These are phyloP conservation scores for Micrasema longulum DNA, from an alignment of 1,140 invertebrate species.

Conservation along the genomic window DNA sequence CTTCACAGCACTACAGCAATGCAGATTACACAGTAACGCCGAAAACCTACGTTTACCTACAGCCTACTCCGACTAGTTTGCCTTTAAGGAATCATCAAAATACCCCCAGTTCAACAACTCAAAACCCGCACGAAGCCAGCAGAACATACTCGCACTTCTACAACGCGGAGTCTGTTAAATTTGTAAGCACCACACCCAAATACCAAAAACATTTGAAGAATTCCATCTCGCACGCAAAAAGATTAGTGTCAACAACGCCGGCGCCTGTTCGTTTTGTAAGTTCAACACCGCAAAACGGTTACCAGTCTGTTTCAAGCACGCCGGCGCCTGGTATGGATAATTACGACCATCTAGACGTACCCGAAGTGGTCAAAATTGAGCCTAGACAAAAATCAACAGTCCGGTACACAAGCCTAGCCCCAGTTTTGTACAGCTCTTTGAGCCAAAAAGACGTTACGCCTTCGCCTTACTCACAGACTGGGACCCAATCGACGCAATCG, in stretches of 20 bases:
- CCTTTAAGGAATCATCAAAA: not conserved
- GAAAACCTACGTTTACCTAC: slow-evolving; percentile 36
- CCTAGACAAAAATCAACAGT: slow-evolving; percentile 18
- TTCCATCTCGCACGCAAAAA: too few relatives aligned
- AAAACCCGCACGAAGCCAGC: slow-evolving; percentile 19
- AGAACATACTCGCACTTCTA: slow-evolving; percentile 43
- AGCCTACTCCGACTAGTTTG: slow-evolving; percentile 1
- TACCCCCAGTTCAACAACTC: slow-evolving; percentile 18
- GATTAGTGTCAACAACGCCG: slow-evolving; percentile 14
- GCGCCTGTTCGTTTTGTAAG: slow-evolving; percentile 19
- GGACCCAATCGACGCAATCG: not conserved
- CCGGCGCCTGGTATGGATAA: slow-evolving; percentile 35
- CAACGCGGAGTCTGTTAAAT: slow-evolving; percentile 45
- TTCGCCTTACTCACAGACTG: slow-evolving; percentile 1
- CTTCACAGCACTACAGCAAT: slow-evolving; percentile 38
- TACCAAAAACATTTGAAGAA: slow-evolving; percentile 37
- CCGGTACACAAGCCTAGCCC: slow-evolving; percentile 46
- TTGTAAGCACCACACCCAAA: slow-evolving; percentile 46
- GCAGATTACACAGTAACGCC: slow-evolving; percentile 33
- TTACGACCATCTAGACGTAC: slow-evolving; percentile 49
- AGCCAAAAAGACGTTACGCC: not conserved
- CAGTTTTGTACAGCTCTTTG: slow-evolving; percentile 32
- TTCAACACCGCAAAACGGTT: slow-evolving; percentile 11
- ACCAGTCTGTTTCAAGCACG: slow-evolving; percentile 34
- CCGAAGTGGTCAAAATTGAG: slow-evolving; percentile 34